phyloP scores from a whole-genome alignment of 2,797 vertebrate species.

The Poecilia velifera region DNA sequence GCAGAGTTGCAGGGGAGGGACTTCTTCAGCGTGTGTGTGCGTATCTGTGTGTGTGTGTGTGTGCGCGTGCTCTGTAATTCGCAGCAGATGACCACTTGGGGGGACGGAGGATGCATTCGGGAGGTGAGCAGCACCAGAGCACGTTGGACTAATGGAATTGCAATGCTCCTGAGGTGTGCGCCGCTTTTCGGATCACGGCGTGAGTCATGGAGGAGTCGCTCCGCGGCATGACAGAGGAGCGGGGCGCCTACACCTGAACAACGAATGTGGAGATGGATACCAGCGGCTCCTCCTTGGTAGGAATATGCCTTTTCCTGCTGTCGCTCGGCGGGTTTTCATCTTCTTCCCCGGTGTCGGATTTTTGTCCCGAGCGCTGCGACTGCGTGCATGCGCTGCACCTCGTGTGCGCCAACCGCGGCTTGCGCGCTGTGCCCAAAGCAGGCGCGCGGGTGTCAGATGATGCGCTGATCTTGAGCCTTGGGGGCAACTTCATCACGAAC shows the following conservation, averaged over 20 bases:
- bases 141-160: slow-evolving; percentile 42
- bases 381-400: slow-evolving; percentile 91
- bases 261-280: slow-evolving; percentile 79
- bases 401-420: slow-evolving; percentile 92
- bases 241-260: slow-evolving; percentile 57
- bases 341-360: slow-evolving; percentile 60
- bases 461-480: slow-evolving; percentile 89
- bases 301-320: slow-evolving; percentile 70
- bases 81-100: slow-evolving; percentile 82
- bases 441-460: slow-evolving; percentile 73
- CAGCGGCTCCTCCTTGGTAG: slow-evolving; percentile 42
- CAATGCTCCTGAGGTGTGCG: slow-evolving; percentile 12
- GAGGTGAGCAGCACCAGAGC: slow-evolving; percentile 64
- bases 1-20: slow-evolving; percentile 65
- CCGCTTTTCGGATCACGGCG: slow-evolving; percentile 28
- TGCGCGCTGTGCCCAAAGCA: slow-evolving; percentile 85
- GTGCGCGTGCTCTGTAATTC: slow-evolving; percentile 69
- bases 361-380: slow-evolving; percentile 92
- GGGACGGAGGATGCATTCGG: slow-evolving; percentile 71
- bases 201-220: slow-evolving; percentile 58
- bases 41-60: slow-evolving; percentile 28
- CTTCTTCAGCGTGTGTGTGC: slow-evolving; percentile 19
- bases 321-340: slow-evolving; percentile 61
- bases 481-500: slow-evolving; percentile 93
- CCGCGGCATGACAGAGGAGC: slow-evolving; percentile 37